These are phyloP conservation scores for Amniataba percoides DNA, from an alignment of 2,797 vertebrate species.

Conservation along the genomic window DNA sequence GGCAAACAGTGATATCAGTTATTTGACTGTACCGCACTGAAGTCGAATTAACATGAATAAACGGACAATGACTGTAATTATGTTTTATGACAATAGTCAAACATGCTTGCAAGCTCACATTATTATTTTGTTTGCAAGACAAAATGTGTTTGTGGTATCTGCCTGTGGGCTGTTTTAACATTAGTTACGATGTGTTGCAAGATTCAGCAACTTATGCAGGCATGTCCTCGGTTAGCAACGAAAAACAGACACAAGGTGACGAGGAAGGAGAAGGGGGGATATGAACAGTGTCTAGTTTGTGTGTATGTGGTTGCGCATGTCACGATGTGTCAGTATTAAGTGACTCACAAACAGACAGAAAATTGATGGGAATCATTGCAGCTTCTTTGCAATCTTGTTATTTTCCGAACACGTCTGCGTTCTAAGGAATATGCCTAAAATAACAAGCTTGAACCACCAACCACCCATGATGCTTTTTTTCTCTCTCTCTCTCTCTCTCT, in stretches of 20 bases:
- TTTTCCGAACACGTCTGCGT: constrained; percentile 68
- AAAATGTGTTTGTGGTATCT: constrained; percentile 40
- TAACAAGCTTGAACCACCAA: constrained; percentile 69
- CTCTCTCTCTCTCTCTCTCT: constrained; percentile 30
- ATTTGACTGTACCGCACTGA: constrained; percentile 22
- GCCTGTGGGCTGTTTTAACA: constrained; percentile 47
- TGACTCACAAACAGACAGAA: constrained; percentile 72
- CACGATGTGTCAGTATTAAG: constrained; percentile 56
- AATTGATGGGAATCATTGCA: constrained; percentile 70
- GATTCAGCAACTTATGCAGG: constrained; percentile 62
- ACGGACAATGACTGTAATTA: constrained; percentile 23
- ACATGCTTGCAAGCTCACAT: constrained; percentile 1
- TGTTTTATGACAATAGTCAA: background rate
- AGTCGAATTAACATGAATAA: constrained; percentile 36
- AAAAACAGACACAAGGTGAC: constrained; percentile 66
- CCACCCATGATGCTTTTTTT: constrained; percentile 62
- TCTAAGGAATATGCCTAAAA: constrained; percentile 70
- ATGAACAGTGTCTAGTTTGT: constrained; percentile 17
- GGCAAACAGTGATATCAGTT: constrained; percentile 26
- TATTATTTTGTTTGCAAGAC: constrained; percentile 28
- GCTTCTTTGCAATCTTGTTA: constrained; percentile 57
- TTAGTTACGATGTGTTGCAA: constrained; percentile 58
- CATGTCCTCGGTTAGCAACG: constrained; percentile 49
- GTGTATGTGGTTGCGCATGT: constrained; percentile 34
- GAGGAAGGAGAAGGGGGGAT: constrained; percentile 51